Conservation (phyloP, 2,888 invertebrate species). For the Pelosia muscerda region DNA sequence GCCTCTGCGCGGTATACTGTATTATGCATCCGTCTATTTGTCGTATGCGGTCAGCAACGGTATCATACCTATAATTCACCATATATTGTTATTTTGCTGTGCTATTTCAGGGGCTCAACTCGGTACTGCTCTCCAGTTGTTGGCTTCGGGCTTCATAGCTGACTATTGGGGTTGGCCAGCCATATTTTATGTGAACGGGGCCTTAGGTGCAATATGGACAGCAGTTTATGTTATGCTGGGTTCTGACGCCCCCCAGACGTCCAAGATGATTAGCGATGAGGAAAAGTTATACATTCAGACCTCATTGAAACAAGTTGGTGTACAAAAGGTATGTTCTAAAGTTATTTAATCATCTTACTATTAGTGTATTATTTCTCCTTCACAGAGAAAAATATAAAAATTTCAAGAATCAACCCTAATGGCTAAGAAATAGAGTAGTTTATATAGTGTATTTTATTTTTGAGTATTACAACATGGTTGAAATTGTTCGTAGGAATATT, state of each 20-base stretch:
- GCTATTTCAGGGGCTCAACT: constrained; percentile 79
- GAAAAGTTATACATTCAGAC: constrained; percentile 90
- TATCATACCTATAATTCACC: no score
- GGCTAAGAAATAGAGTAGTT: no score
- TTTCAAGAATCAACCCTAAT: no score
- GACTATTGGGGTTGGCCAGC: constrained; percentile 88
- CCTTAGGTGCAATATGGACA: constrained; percentile 84
- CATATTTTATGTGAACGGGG: constrained; percentile 89
- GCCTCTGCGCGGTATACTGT: no score
- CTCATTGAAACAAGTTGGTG: constrained; percentile 70
- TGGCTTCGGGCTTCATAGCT: constrained; percentile 78
- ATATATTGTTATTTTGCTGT: no score
- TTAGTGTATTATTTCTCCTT: background rate
- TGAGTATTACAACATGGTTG: no score
- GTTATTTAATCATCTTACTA: background rate
- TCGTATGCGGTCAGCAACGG: no score
- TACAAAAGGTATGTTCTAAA: constrained; percentile 60
- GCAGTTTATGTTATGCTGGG: constrained; percentile 87
- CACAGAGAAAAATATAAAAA: no score
- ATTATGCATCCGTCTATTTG: no score
- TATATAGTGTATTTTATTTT: no score
- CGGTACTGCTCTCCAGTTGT: constrained; percentile 87
- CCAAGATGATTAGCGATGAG: constrained; percentile 86
- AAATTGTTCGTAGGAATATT: no score
- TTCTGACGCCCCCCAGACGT: constrained; percentile 88